Percentiles rank a stretch among this genome's conserved stretches.
phyloP scores from a whole-genome alignment of 1,140 invertebrate genomes.

The Battus philenor region DNA sequence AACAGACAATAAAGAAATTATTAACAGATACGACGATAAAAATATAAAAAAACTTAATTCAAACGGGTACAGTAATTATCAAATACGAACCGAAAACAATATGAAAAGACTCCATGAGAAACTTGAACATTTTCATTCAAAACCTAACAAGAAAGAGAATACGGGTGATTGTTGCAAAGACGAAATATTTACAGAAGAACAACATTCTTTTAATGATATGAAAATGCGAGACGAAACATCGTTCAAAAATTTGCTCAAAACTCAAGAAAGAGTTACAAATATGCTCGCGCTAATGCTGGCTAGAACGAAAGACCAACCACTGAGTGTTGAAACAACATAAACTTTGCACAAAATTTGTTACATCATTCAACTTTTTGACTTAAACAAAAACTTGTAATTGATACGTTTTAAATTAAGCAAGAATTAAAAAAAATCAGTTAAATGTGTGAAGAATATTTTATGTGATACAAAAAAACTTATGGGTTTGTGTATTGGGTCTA shows the following conservation, averaged over 20 bases:
- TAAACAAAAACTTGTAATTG: too few species aligned
- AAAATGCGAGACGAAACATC: slow-evolving; percentile 43
- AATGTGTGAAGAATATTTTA: too few species aligned
- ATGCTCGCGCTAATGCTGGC: slow-evolving; percentile 57
- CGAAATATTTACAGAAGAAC: slow-evolving; percentile 37
- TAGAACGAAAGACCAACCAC: slow-evolving; percentile 24
- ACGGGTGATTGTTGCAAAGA: slow-evolving; percentile 25
- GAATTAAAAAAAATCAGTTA: too few species aligned
- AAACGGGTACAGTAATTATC: neutral
- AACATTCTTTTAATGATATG: slow-evolving; percentile 29
- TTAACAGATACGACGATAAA: neutral
- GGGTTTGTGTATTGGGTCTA: too few species aligned
- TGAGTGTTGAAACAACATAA: slow-evolving; percentile 41
- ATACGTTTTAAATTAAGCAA: too few species aligned
- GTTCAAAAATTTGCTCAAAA: slow-evolving; percentile 54
- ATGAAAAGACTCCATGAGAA: slow-evolving; percentile 42
- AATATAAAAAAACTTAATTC: neutral
- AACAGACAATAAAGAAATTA: neutral
- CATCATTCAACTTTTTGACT: too few species aligned
- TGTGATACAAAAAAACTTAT: too few species aligned
- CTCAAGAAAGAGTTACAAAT: slow-evolving; percentile 59
- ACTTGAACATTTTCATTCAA: slow-evolving; percentile 30
- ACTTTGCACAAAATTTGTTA: slow-evolving; percentile 2
- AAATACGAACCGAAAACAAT: slow-evolving; percentile 1
- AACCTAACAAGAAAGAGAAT: slow-evolving; percentile 18